A percentile compares a stretch with the other conserved stretches of the same genome.
phyloP scores from a whole-genome alignment of 1,140 invertebrate species.

The Myzus persicae region DNA sequence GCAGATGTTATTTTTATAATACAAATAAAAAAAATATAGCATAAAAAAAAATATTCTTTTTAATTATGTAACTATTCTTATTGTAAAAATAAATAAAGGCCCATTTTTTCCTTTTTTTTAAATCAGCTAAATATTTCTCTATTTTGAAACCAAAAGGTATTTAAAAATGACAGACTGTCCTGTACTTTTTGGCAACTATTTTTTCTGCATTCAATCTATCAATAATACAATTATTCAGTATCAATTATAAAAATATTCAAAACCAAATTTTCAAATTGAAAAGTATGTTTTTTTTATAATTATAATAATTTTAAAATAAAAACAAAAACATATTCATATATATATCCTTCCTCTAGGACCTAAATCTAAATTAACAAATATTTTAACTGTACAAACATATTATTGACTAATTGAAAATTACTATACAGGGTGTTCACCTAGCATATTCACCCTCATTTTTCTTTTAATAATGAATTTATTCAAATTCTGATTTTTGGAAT shows the following conservation, averaged over 20 bases:
- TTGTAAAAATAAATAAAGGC: no score
- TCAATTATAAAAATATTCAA: neutral
- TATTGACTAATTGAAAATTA: neutral
- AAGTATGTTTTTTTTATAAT: neutral
- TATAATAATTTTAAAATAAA: neutral
- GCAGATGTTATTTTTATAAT: neutral
- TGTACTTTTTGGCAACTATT: neutral
- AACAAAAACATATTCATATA: neutral
- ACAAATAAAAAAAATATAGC: no score
- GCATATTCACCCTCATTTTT: no score
- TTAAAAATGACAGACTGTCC: neutral
- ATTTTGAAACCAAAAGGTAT: neutral
- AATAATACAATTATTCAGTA: neutral
- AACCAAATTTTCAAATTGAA: neutral
- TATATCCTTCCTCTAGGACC: neutral
- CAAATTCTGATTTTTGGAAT: no score
- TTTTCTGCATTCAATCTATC: neutral
- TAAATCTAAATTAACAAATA: neutral
- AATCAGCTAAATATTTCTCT: neutral
- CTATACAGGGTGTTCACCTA: no score
- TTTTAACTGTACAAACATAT: neutral
- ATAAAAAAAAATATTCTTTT: neutral
- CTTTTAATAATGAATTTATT: no score
- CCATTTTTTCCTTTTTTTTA: neutral
- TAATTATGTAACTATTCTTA: no score